Evolutionary conservation across 2,113 vertebrate species (phyloP).

Genomic region (Buteo buteo): DNA sequence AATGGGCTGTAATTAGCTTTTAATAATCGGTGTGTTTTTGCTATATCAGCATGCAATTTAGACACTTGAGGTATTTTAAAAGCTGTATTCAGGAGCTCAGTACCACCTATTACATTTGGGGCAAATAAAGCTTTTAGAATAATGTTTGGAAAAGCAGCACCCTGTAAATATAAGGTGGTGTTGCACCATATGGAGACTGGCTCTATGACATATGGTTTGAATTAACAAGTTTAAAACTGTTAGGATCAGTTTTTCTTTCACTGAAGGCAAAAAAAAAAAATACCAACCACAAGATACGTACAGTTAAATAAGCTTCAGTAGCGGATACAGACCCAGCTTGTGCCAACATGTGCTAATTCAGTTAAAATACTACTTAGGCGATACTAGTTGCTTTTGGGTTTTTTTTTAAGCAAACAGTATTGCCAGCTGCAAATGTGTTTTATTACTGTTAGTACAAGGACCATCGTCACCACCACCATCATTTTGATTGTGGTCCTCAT

Average conservation of each 20-base stretch:
- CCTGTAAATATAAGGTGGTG: constrained; percentile 81
- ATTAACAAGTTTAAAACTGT: constrained; percentile 88
- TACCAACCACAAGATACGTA: constrained; percentile 49
- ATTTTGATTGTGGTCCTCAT: constrained; percentile 57
- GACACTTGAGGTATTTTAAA: constrained; percentile 48
- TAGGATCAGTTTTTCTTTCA: constrained; percentile 85
- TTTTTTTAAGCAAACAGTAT: background rate
- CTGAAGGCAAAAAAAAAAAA: constrained; percentile 56
- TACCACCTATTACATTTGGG: constrained; percentile 66
- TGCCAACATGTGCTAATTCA: constrained; percentile 52
- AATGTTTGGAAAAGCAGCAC: constrained; percentile 77
- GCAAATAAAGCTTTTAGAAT: constrained; percentile 73
- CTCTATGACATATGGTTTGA: constrained; percentile 82
- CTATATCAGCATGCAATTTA: constrained; percentile 47
- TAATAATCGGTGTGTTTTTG: constrained; percentile 61
- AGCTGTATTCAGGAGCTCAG: constrained; percentile 31
- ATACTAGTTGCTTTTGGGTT: background rate
- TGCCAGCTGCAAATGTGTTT: constrained; percentile 51
- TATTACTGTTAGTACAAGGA: constrained; percentile 54
- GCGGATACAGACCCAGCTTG: constrained; percentile 54
- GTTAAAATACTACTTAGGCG: constrained; percentile 38
- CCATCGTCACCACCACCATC: background rate
- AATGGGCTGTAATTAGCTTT: constrained; percentile 61
- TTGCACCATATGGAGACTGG: constrained; percentile 77
- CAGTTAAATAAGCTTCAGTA: constrained; percentile 68